Evolutionary conservation across 1,140 invertebrate genomes (phyloP), one percentile per base, ranked within the genome.

Genomic region (Plutomurus gul): DNA sequence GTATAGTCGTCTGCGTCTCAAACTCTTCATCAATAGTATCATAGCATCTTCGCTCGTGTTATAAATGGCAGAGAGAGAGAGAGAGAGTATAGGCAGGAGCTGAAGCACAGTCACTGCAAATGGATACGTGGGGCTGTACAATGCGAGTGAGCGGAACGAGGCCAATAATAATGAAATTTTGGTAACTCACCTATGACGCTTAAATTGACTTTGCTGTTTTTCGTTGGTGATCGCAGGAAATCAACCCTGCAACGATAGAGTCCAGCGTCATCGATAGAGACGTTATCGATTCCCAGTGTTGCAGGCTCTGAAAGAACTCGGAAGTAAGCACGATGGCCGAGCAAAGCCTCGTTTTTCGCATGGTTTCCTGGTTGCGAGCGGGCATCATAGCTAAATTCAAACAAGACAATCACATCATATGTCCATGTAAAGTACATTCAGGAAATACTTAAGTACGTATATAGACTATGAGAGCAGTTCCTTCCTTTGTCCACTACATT

Each of bases 161-260:
- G 40, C 46, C 43, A 60, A 56, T 75, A 60, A 79, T 75, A 79
- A 75, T 79, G 78, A 79, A 75, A 75, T 80, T 76, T 76, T 73
- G 30, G 25, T 27, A 84, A 91, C 92, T 91, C 86, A 95, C 94
- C 92, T 83, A 95, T 92, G 84, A 95, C 91, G 82, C 91, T 91
- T 76, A 95, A 90, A 80, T 92, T 90, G 82, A 95, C 90, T 83
- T 91, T 91, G 83, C 91, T 92, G 86, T 94, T 94, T 77, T 92
- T 90, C 37, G 94, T 95, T 4, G 93, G 93, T 36, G 92, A 93
- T 76, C 92, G 90, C 75, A 91, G 89, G 85, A 94, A 95, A 86
- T 95, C 94, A 46, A 95, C 82, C 25, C 82, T 51, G 87, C 92
- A 94, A 79, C 92, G 88, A 87, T 93, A 94, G 49, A 91, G 89